phyloP scores from a whole-genome alignment of 2,113 vertebrate genomes.

The Tragulus kanchil region DNA sequence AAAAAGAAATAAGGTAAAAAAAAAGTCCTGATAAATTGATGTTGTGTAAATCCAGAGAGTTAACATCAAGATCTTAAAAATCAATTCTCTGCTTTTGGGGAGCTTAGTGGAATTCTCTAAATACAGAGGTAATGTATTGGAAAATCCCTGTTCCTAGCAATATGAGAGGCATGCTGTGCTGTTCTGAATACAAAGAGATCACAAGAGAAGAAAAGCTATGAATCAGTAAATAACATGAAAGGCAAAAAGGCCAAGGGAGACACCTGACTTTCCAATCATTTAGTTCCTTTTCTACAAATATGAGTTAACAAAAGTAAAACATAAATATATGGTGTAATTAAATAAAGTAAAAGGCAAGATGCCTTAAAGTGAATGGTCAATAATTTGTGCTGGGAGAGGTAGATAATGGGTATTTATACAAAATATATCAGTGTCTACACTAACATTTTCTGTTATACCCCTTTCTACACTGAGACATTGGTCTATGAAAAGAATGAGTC shows the following conservation, averaged over 20 bases:
- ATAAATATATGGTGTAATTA: not conserved
- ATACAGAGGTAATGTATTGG: not conserved
- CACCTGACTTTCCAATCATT: not conserved
- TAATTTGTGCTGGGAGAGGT: not conserved
- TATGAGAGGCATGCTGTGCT: conserved; percentile 49
- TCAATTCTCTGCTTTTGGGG: conserved; percentile 46
- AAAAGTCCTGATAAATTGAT: not conserved
- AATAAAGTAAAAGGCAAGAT: not conserved
- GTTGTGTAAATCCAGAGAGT: not conserved
- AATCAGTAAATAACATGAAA: conserved; percentile 44
- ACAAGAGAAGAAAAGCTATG: conserved; percentile 34
- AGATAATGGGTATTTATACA: not conserved
- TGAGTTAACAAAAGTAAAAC: not conserved
- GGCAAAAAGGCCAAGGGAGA: not conserved
- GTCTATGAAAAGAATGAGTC: not conserved
- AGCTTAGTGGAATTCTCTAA: conserved; percentile 46
- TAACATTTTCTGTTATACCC: conserved; percentile 15
- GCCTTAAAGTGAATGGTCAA: not conserved
- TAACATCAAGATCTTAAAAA: conserved; percentile 66
- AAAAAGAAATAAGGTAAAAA: not conserved
- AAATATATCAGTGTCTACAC: not conserved
- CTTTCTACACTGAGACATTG: not conserved
- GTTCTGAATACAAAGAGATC: conserved; percentile 56
- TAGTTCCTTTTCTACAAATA: conserved; percentile 15
- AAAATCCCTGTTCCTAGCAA: not conserved